phyloP scores from a whole-genome alignment of 2,888 invertebrate genomes.

The Tiliacea aurago region DNA sequence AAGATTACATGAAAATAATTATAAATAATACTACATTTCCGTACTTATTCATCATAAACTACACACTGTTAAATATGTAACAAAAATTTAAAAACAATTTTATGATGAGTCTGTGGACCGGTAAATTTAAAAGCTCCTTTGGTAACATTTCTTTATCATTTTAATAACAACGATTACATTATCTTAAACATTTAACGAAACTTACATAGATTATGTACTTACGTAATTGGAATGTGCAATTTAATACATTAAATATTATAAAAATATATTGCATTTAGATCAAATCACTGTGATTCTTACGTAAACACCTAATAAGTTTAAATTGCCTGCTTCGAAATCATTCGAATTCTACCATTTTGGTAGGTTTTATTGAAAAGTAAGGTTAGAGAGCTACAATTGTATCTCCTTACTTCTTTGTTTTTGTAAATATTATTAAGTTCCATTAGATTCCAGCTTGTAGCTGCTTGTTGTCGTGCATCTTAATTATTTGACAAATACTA shows the following conservation, averaged over 20 bases:
- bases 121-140: slow-evolving; percentile 69
- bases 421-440: slow-evolving; percentile 13
- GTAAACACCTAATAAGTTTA: slow-evolving; percentile 22
- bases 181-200: slow-evolving; percentile 59
- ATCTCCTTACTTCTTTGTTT: neutral
- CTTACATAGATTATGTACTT: slow-evolving; percentile 53
- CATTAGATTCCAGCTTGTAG: slow-evolving; percentile 1
- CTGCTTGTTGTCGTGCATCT: too few relatives aligned
- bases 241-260: slow-evolving; percentile 52
- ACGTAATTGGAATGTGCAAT: slow-evolving; percentile 69
- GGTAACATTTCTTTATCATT: slow-evolving; percentile 66
- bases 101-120: slow-evolving; percentile 35
- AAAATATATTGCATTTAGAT: slow-evolving; percentile 58
- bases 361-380: neutral
- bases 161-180: slow-evolving; percentile 51
- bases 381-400: neutral
- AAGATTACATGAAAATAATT: slow-evolving; percentile 30
- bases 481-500: slow-evolving; percentile 24
- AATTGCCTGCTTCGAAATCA: slow-evolving; percentile 22
- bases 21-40: slow-evolving; percentile 32
- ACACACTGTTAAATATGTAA: slow-evolving; percentile 30
- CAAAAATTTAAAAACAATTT: slow-evolving; percentile 24
- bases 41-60: slow-evolving; percentile 7
- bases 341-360: slow-evolving; percentile 4
- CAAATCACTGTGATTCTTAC: slow-evolving; percentile 29